These are phyloP conservation scores for Callionymus lyra DNA, from an alignment of 2,113 vertebrate species.

Conservation along the genomic window DNA sequence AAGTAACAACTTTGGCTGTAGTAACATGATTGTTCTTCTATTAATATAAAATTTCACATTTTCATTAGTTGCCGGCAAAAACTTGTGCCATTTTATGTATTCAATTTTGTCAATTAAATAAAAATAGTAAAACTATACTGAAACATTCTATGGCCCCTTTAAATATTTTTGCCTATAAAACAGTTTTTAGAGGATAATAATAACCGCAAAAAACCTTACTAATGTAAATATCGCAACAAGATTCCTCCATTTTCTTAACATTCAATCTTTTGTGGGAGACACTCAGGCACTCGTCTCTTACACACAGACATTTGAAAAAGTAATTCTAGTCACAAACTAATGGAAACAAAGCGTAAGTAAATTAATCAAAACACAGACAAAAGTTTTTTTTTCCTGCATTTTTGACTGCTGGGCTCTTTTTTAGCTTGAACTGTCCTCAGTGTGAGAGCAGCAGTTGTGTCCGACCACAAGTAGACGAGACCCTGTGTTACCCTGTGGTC, in stretches of 20 bases:
- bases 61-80: no score
- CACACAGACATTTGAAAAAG: slow-evolving; percentile 3
- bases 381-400: slow-evolving; percentile 54
- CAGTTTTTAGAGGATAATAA: no score
- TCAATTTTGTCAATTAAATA: no score
- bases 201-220: no score
- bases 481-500: slow-evolving; percentile 26
- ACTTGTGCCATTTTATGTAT: no score
- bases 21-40: no score
- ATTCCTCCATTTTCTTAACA: not conserved
- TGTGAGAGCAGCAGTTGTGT: slow-evolving; percentile 64
- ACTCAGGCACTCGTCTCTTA: not conserved
- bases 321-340: not conserved
- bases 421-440: slow-evolving; percentile 49
- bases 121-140: no score
- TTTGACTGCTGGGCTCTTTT: slow-evolving; percentile 72
- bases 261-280: not conserved
- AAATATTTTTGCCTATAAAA: no score
- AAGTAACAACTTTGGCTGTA: no score
- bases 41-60: no score
- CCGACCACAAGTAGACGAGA: slow-evolving; percentile 19
- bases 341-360: slow-evolving; percentile 16
- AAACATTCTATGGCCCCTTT: no score
- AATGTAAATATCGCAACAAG: no score
- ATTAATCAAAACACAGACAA: slow-evolving; percentile 27